Evolutionary conservation across 2,888 invertebrate species (phyloP).

Genomic region (Oscheius onirici): DNA sequence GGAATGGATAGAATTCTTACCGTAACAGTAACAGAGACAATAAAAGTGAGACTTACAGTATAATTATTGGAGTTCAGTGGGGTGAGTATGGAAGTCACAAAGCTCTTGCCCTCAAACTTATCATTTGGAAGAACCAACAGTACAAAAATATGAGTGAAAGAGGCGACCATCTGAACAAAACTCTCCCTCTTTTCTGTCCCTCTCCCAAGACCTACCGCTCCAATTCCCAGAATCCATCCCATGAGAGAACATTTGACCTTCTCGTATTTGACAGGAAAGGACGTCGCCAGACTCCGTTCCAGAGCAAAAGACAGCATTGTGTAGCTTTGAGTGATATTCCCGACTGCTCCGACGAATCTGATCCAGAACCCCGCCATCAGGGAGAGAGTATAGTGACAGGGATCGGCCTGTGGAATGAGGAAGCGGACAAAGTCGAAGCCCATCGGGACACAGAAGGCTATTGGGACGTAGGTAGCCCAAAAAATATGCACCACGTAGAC

Average conservation of each 20-base stretch:
- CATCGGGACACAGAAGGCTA: conserved; percentile 9
- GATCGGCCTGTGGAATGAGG: not conserved
- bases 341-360: conserved; percentile 12
- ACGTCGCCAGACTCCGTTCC: not conserved
- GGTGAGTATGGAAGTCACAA: conserved; percentile 1
- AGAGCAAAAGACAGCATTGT: conserved; percentile 19
- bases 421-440: conserved; percentile 10
- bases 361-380: conserved; percentile 5
- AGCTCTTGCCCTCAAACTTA: not conserved
- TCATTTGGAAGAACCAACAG: conserved; percentile 6
- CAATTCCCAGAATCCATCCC: conserved; percentile 16
- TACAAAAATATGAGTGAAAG: conserved; percentile 1
- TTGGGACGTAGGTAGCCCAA: conserved; percentile 11
- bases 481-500: conserved; percentile 19
- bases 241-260: not conserved
- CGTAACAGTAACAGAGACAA: not conserved
- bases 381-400: conserved; percentile 1
- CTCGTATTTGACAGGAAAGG: not conserved
- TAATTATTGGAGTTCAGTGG: not conserved
- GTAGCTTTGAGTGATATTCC: conserved; percentile 17
- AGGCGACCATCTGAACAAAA: conserved; percentile 10
- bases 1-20: not conserved
- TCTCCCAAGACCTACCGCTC: conserved; percentile 8
- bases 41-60: conserved; percentile 2
- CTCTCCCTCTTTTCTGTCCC: not conserved